Percentiles rank a stretch among this genome's conserved stretches.
Evolutionary conservation across 2,113 vertebrate species (phyloP).

Genomic region (Microtus richardsoni): DNA sequence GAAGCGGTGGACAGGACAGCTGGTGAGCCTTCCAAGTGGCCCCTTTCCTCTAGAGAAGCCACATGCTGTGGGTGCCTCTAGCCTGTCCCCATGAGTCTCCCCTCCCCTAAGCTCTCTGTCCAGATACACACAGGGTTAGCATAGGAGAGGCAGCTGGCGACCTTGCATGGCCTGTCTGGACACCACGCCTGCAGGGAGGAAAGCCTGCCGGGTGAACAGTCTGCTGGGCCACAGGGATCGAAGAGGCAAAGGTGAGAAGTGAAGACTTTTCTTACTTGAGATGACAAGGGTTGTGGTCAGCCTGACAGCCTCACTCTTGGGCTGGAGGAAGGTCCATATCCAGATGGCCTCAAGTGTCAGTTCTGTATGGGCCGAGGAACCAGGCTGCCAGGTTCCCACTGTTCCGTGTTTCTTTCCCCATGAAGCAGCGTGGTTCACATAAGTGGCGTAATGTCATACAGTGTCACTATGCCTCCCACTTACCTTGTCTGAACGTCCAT

Average conservation of each 20-base stretch:
- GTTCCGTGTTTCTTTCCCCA: fast-evolving
- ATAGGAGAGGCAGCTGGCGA: neutral
- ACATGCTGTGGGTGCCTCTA: too few species aligned
- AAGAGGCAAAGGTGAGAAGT: neutral
- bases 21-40: neutral
- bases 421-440: fast-evolving
- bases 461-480: fast-evolving
- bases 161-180: neutral
- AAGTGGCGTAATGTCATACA: fast-evolving
- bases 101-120: neutral
- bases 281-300: too few species aligned
- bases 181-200: neutral
- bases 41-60: neutral
- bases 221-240: too few species aligned
- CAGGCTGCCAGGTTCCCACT: neutral
- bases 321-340: too few species aligned
- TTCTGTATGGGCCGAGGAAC: neutral
- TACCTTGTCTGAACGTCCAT: neutral
- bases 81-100: neutral
- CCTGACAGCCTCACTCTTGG: neutral
- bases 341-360: neutral
- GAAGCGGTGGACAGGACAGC: neutral
- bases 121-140: neutral
- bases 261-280: neutral
- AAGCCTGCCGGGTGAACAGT: neutral